phyloP scores from a whole-genome alignment of 35 echinoderm and acorn worm genomes.

The Apostichopus californicus region DNA sequence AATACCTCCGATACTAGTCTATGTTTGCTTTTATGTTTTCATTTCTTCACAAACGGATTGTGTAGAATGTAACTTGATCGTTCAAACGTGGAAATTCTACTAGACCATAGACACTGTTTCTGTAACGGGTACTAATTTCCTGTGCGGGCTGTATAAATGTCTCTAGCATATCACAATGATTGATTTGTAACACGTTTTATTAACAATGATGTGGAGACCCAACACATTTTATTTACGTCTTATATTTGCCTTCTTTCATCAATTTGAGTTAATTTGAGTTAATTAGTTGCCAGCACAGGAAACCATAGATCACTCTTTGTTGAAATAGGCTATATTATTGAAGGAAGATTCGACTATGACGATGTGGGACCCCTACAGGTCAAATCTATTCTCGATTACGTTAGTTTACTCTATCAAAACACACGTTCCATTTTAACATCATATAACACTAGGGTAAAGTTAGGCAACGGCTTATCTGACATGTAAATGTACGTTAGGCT shows the following conservation, averaged over 20 bases:
- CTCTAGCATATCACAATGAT: not conserved
- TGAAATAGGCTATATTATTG: not conserved
- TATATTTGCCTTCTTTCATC: not conserved
- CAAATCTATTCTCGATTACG: too few relatives aligned
- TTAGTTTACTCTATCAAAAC: too few relatives aligned
- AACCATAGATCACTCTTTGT: not conserved
- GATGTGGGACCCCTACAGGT: too few relatives aligned
- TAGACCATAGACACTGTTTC: not conserved
- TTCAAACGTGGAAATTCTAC: not conserved
- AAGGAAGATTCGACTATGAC: too few relatives aligned
- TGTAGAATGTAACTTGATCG: too few relatives aligned
- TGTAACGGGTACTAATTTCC: not conserved
- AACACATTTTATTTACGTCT: not conserved
- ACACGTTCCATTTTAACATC: too few relatives aligned
- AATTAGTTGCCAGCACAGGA: not conserved
- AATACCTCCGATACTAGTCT: too few relatives aligned
- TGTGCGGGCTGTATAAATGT: not conserved
- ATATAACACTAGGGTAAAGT: too few relatives aligned
- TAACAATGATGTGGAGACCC: not conserved
- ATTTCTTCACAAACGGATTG: too few relatives aligned
- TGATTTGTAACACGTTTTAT: constrained; percentile 1
- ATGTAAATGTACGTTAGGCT: too few relatives aligned
- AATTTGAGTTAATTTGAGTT: not conserved
- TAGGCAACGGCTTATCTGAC: too few relatives aligned
- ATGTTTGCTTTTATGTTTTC: too few relatives aligned